Conservation (phyloP, 2,888 invertebrate genomes). For the Cataglyphis altisquamis region DNA sequence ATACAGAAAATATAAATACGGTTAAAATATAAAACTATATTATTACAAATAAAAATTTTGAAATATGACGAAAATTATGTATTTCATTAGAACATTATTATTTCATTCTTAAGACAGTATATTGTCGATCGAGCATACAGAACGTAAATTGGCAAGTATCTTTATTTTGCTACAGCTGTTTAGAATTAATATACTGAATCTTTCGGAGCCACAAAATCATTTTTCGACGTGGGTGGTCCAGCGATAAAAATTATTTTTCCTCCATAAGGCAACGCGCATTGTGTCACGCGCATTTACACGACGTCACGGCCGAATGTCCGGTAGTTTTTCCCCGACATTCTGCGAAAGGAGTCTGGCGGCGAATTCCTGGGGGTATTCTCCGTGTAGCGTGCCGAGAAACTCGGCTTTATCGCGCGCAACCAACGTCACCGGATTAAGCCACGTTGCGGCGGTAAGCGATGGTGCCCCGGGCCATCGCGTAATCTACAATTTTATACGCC, state of each 20-base stretch:
- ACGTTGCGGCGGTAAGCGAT: slow-evolving; percentile 71
- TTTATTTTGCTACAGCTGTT: not conserved
- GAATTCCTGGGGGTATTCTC: slow-evolving; percentile 69
- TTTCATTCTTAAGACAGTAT: not conserved
- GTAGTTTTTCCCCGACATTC: slow-evolving; percentile 56
- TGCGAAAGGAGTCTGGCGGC: slow-evolving; percentile 58
- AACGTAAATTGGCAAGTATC: not conserved
- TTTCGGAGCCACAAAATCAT: not conserved
- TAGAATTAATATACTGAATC: not conserved
- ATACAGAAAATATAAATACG: too few relatives aligned
- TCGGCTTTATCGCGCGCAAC: slow-evolving; percentile 74
- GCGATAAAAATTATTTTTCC: slow-evolving; percentile 35
- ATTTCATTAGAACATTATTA: not conserved
- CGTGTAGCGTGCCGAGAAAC: slow-evolving; percentile 64
- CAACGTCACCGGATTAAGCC: slow-evolving; percentile 76
- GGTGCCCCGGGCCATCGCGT: slow-evolving; percentile 75
- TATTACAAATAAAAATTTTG: not conserved
- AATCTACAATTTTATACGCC: slow-evolving; percentile 75
- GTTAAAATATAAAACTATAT: too few relatives aligned
- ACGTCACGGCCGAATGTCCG: slow-evolving; percentile 38
- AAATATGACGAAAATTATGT: not conserved
- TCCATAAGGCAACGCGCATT: slow-evolving; percentile 61
- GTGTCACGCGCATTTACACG: slow-evolving; percentile 69
- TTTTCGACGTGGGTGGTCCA: not conserved
- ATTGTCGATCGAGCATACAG: not conserved